Base-by-base conservation (phyloP, 2,888 invertebrate genomes). In the Philopedon plagiatum region DNA sequence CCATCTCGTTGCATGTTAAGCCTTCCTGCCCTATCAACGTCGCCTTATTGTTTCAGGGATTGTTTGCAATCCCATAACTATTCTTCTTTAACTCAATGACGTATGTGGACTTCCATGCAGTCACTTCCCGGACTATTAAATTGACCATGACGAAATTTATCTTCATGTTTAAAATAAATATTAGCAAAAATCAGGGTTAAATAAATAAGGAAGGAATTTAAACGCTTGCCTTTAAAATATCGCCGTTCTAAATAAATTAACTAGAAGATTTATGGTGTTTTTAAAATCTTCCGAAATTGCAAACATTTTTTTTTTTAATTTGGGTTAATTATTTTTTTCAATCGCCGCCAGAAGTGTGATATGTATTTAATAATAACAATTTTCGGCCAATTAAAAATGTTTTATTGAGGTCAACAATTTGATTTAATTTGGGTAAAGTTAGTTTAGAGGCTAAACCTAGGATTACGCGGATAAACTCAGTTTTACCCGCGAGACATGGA, bases 141-240 rank as follows among this genome's bases (percentile, higher is more conserved):
- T n/a, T n/a, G n/a, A n/a, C n/a, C n/a, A n/a, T n/a, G 15, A 5
- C 9, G 5, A 29, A 29, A 54, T 54, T 54, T 54, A 54, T 29
- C 51, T 1, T 54, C 49, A 49, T 15, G n/a, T 46, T 46, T 11
- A 8, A 46, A 46, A 46, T 46, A 46, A 46, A 46, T 46, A n/a
- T 37, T n/a, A 9, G 37, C 26, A 39, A 54, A 5, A 15, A 32
- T 7, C 51, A 54, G 51, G 26, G 51, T 29, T 54, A 54, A 54
- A 54, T 29, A 54, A 54, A 54, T 54, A 54, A 13, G 51, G 51
- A 54, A 54, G 51, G 15, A 54, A 29, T 54, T 54, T 29, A 54
- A 5, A 29, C 29, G 29, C 9, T n/a, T 15, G 29, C 29, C 18
- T 23, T 54, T 29, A 54, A 54, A 54, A 54, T 54, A 29, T 54